Evolutionary conservation across 2,797 vertebrate species (phyloP).

Genomic region (Syndactyla subalaris): DNA sequence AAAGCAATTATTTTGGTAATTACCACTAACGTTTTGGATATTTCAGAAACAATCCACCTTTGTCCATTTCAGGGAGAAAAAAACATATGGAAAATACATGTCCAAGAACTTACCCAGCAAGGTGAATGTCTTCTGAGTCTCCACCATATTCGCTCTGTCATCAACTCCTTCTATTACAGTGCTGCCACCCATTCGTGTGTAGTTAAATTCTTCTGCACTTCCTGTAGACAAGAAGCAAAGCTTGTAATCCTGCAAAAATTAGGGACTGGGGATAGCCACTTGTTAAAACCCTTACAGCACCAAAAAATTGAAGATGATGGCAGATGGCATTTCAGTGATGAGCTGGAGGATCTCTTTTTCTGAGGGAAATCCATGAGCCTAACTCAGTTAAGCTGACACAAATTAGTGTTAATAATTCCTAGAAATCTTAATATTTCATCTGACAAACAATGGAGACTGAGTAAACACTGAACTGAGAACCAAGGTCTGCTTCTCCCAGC

Average conservation of each 20-base stretch:
- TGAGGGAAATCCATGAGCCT: neutral
- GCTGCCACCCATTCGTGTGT: constrained; percentile 88
- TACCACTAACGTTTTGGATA: neutral
- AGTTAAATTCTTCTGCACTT: constrained; percentile 89
- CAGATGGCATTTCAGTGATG: neutral
- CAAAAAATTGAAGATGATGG: neutral
- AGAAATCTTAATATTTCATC: neutral
- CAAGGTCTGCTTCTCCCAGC: neutral
- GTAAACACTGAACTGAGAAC: neutral
- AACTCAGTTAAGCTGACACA: neutral
- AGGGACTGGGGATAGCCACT: neutral
- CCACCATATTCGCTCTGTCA: constrained; percentile 87
- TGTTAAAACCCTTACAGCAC: neutral
- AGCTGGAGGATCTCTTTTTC: neutral
- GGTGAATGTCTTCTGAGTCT: constrained; percentile 89
- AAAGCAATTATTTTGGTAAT: neutral
- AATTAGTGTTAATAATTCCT: neutral
- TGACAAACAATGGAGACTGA: neutral
- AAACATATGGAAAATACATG: neutral
- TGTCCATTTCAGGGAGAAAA: neutral
- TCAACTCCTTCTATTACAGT: constrained; percentile 87
- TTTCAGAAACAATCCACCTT: neutral
- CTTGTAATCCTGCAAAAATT: neutral
- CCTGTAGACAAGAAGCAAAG: constrained; percentile 71
- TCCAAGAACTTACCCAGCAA: constrained; percentile 83